phyloP scores from a whole-genome alignment of 2,113 vertebrate species.

The Uria lomvia region DNA sequence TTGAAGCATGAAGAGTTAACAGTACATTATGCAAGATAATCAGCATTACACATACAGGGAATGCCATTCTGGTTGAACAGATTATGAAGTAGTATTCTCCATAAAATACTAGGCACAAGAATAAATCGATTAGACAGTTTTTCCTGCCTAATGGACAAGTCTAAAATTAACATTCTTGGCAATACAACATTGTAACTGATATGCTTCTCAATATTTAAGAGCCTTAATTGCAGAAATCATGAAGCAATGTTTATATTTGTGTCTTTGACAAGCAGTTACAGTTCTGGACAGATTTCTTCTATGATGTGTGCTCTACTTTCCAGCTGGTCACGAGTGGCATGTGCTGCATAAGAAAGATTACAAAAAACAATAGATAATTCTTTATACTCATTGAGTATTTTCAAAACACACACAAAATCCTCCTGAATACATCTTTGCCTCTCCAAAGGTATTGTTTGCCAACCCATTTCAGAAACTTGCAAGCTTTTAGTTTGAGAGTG shows the following conservation, averaged over 20 bases:
- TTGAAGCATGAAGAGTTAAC: conserved; percentile 62
- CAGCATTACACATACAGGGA: conserved; percentile 59
- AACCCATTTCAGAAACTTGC: not conserved
- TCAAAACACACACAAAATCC: not conserved
- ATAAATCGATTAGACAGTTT: conserved; percentile 63
- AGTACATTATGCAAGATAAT: conserved; percentile 61
- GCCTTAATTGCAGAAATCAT: conserved; percentile 67
- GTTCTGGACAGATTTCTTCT: conserved; percentile 71
- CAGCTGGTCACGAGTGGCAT: conserved; percentile 65
- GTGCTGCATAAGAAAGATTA: conserved; percentile 63
- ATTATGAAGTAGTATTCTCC: conserved; percentile 59
- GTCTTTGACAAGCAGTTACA: conserved; percentile 68
- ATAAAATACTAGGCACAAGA: conserved; percentile 69
- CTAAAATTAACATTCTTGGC: conserved; percentile 73
- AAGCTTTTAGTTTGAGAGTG: not conserved
- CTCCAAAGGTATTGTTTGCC: not conserved
- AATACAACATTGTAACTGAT: conserved; percentile 70
- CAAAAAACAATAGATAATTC: not conserved
- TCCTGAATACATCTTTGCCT: not conserved
- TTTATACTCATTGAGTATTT: not conserved
- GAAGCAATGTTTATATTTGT: conserved; percentile 65
- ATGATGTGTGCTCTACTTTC: conserved; percentile 69
- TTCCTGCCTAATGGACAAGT: conserved; percentile 62
- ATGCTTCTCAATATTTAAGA: conserved; percentile 67
- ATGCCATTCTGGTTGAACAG: conserved; percentile 50